These are phyloP conservation scores for Rhegmatorhina hoffmannsi DNA, from an alignment of 2,113 vertebrate species.

Conservation along the genomic window DNA sequence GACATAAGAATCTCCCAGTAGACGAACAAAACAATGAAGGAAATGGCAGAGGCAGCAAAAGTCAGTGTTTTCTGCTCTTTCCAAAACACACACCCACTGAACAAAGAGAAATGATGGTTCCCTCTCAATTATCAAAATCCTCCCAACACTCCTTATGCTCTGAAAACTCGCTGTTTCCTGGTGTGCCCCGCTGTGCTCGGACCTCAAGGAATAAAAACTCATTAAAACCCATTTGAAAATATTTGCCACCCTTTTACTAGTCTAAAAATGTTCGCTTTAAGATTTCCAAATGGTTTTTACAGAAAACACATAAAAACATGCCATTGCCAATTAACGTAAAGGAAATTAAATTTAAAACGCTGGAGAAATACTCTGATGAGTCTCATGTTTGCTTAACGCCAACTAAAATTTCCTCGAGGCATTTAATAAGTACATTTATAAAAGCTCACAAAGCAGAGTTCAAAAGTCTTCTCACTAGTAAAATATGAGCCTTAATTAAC, in stretches of 20 bases:
- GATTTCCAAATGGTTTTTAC: conserved; percentile 4
- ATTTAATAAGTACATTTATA: conserved; percentile 68
- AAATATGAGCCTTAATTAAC: conserved; percentile 71
- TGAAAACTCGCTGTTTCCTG: not conserved
- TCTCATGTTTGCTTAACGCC: conserved; percentile 52
- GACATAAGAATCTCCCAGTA: not conserved
- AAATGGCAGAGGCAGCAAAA: not conserved
- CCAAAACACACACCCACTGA: not conserved
- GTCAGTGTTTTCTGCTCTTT: not conserved
- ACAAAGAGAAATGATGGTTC: not conserved
- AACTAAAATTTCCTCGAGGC: conserved; percentile 50
- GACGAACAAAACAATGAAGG: not conserved
- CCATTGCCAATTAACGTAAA: conserved; percentile 17
- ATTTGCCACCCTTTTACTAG: not conserved
- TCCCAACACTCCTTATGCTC: not conserved
- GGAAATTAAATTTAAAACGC: conserved; percentile 53
- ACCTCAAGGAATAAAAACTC: not conserved
- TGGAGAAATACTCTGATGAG: conserved; percentile 55
- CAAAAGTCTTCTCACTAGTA: conserved; percentile 55
- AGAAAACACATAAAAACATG: conserved; percentile 22
- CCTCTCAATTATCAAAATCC: not conserved
- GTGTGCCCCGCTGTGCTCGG: not conserved
- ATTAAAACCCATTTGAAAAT: not conserved
- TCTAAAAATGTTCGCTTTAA: not conserved
- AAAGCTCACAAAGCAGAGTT: conserved; percentile 69